These are phyloP conservation scores for Calliphora vicina DNA, from an alignment of 1,140 invertebrate species.

Conservation along the genomic window DNA sequence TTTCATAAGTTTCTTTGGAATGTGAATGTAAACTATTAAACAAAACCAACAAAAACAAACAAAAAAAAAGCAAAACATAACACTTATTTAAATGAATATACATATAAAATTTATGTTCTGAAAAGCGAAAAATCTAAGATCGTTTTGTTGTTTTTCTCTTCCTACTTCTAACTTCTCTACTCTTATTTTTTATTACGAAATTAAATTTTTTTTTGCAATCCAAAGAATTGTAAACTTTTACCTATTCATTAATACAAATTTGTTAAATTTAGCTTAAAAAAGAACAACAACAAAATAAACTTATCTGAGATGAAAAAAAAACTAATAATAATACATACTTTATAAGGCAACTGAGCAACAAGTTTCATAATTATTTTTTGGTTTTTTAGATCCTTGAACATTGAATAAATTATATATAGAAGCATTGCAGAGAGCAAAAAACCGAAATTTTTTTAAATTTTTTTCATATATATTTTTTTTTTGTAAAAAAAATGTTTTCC, in stretches of 20 bases:
- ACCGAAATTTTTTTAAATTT: no score
- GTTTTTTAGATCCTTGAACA: no score
- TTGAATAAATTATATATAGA: no score
- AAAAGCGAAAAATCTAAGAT: neutral
- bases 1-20: slow-evolving; percentile 6
- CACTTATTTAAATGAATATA: slow-evolving; percentile 7
- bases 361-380: no score
- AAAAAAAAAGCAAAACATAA: neutral
- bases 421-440: no score
- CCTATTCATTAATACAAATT: neutral
- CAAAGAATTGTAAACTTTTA: neutral
- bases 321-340: no score
- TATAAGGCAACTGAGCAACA: no score
- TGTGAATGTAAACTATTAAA: slow-evolving; percentile 11
- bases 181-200: no score
- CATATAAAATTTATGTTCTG: slow-evolving; percentile 11
- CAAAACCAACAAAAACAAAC: neutral
- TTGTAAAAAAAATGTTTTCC: no score
- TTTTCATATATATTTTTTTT: no score
- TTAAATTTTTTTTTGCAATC: neutral
- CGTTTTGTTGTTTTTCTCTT: neutral
- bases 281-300: neutral
- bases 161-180: no score
- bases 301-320: neutral
- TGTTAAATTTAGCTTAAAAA: neutral